Evolutionary conservation across 92 coral and sea anemone species (phyloP).

Genomic region (Palythoa heliodiscus): DNA sequence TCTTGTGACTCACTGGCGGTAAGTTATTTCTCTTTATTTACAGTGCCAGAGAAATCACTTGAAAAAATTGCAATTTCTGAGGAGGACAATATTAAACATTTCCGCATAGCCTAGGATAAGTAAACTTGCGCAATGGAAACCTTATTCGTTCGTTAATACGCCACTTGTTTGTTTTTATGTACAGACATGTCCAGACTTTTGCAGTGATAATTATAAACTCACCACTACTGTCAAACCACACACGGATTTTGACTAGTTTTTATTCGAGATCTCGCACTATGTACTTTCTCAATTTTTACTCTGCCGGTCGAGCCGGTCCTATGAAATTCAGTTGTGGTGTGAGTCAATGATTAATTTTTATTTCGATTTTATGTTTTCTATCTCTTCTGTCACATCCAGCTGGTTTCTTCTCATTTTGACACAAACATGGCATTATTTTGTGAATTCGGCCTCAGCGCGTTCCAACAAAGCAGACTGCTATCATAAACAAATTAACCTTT

Average conservation of each 20-base stretch:
- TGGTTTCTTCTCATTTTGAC: not conserved
- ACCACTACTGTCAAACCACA: not conserved
- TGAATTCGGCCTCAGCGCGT: constrained; percentile 10
- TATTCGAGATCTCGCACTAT: not conserved
- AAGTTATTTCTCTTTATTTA: not conserved
- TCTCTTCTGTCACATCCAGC: constrained; percentile 1
- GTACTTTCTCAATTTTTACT: not conserved
- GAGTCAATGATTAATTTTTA: not conserved
- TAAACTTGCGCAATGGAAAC: constrained; percentile 6
- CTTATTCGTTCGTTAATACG: not conserved
- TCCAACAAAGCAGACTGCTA: not conserved
- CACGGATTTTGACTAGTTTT: not conserved
- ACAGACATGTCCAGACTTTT: not conserved
- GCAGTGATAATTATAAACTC: not conserved
- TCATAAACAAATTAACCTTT: too few relatives aligned
- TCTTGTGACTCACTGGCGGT: constrained; percentile 30
- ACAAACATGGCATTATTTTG: not conserved
- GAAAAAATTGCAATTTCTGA: not conserved
- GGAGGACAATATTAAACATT: not conserved
- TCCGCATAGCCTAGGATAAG: not conserved
- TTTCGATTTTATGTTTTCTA: not conserved
- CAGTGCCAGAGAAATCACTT: not conserved
- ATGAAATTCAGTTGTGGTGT: not conserved
- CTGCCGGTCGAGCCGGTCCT: not conserved
- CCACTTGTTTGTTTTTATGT: not conserved